phyloP scores from a whole-genome alignment of 53 echinoderm and acorn worm species.

The Stichopus horrens region DNA sequence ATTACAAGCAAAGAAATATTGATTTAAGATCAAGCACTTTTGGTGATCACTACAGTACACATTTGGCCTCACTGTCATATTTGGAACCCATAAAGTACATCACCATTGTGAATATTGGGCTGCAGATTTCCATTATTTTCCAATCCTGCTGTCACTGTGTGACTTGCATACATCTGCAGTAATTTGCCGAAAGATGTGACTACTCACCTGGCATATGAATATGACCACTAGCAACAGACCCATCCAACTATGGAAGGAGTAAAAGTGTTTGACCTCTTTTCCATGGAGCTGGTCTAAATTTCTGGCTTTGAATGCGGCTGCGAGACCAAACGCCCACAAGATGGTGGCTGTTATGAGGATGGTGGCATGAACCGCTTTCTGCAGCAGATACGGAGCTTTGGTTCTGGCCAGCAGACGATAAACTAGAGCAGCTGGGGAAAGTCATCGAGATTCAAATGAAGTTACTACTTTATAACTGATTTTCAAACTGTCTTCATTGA shows the following conservation, averaged over 20 bases:
- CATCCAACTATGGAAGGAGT: slow-evolving; percentile 82
- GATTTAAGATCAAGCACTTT: too few relatives aligned
- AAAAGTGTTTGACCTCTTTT: slow-evolving; percentile 29
- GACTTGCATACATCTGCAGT: not conserved
- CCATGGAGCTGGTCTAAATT: slow-evolving; percentile 49
- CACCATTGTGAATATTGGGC: too few relatives aligned
- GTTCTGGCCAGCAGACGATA: slow-evolving; percentile 65
- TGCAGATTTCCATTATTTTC: too few relatives aligned
- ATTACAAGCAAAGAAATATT: too few relatives aligned
- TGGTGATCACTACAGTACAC: too few relatives aligned
- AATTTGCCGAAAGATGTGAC: not conserved
- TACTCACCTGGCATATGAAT: slow-evolving; percentile 70
- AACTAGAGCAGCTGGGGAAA: slow-evolving; percentile 56
- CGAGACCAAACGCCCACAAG: slow-evolving; percentile 60
- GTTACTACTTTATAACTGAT: too few relatives aligned
- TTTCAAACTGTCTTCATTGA: too few relatives aligned
- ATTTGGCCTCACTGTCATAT: too few relatives aligned
- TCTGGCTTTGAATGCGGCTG: slow-evolving; percentile 67
- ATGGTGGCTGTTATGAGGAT: slow-evolving; percentile 67
- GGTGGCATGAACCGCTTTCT: slow-evolving; percentile 75
- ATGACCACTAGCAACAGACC: slow-evolving; percentile 61
- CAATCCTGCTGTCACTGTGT: not conserved
- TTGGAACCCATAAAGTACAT: too few relatives aligned
- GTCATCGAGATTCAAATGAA: too few relatives aligned
- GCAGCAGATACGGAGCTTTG: slow-evolving; percentile 58